These are phyloP conservation scores for Todus mexicanus DNA, from an alignment of 2,797 vertebrate genomes.

Conservation along the genomic window DNA sequence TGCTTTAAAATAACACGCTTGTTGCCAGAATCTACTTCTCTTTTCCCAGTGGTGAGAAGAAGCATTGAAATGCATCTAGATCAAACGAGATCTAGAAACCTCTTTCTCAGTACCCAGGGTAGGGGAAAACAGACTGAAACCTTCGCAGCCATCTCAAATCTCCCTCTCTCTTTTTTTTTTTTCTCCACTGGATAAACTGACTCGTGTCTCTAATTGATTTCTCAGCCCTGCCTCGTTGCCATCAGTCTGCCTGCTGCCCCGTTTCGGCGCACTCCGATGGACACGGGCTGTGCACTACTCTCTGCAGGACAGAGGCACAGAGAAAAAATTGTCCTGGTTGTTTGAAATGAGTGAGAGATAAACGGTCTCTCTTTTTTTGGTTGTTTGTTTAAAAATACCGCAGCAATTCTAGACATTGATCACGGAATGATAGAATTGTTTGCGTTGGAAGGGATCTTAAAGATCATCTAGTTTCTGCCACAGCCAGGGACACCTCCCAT, in stretches of 20 bases:
- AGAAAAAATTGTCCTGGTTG: background rate
- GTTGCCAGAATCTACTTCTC: background rate
- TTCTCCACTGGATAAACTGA: background rate
- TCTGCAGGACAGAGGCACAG: background rate
- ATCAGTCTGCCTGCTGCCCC: background rate
- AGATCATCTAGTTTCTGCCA: too few relatives aligned
- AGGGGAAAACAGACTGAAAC: background rate
- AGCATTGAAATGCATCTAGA: background rate
- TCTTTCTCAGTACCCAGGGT: background rate
- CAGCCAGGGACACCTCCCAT: too few relatives aligned
- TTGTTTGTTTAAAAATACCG: background rate
- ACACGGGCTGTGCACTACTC: rapidly evolving
- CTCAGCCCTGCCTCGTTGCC: background rate
- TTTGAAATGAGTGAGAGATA: background rate
- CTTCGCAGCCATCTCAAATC: background rate
- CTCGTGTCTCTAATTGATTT: background rate
- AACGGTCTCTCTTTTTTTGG: background rate
- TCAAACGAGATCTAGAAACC: background rate
- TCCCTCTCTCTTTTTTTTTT: background rate
- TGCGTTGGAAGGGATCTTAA: too few relatives aligned
- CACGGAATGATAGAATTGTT: too few relatives aligned
- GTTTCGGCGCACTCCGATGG: rapidly evolving
- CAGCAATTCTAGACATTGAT: background rate
- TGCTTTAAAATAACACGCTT: background rate
- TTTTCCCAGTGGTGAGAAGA: background rate